phyloP scores from a whole-genome alignment of 2,113 vertebrate species.

The Felis catus region DNA sequence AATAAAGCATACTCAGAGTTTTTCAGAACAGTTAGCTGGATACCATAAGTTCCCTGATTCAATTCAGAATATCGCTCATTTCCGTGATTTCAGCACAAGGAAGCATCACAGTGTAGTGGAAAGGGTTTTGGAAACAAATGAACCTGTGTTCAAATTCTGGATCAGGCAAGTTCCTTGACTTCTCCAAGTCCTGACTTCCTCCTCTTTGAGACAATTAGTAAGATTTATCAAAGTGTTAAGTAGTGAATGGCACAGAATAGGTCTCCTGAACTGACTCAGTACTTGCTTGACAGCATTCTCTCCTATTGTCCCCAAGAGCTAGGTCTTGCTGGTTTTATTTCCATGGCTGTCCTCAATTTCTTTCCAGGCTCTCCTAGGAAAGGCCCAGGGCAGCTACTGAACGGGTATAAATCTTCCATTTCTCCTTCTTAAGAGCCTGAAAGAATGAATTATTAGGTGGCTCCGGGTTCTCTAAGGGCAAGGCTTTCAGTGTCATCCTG shows the following conservation, averaged over 20 bases:
- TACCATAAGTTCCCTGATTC: neutral
- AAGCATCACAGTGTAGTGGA: neutral
- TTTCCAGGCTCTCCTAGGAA: conserved; percentile 28
- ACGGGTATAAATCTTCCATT: neutral
- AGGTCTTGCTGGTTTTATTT: neutral
- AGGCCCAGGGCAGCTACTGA: conserved; percentile 4
- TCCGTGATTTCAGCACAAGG: conserved; percentile 29
- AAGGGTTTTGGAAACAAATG: neutral
- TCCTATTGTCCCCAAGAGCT: neutral
- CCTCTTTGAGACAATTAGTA: neutral
- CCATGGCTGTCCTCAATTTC: neutral
- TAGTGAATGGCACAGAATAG: neutral
- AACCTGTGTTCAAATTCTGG: neutral
- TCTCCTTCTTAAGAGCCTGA: conserved; percentile 37
- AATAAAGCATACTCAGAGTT: neutral
- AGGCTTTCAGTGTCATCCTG: conserved; percentile 48
- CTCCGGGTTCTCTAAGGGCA: conserved; percentile 55
- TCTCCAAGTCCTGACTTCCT: neutral
- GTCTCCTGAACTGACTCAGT: neutral
- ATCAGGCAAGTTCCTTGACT: conserved; percentile 21
- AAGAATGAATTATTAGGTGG: conserved; percentile 44
- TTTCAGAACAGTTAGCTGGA: neutral
- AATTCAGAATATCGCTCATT: neutral
- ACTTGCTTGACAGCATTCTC: neutral
- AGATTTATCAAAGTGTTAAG: neutral